Evolutionary conservation across 2,113 vertebrate species (phyloP), one percentile per base, ranked within the genome.

Genomic region (Elephas maximus): DNA sequence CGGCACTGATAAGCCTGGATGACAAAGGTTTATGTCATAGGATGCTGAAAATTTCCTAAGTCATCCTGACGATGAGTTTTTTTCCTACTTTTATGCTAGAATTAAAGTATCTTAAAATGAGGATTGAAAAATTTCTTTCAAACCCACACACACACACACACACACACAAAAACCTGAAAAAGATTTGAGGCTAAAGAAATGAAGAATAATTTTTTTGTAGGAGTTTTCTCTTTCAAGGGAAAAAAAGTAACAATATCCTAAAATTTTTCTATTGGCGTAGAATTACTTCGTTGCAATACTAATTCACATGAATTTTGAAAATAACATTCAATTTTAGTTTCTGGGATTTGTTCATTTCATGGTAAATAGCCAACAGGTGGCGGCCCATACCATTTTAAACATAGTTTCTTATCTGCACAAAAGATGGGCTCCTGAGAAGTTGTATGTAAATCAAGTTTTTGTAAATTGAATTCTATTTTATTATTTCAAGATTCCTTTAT

Each of bases 301-400:
- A 88, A 92, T 80, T 87, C 63, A 95, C n/a, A 93, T 51, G 44
- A 86, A 93, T 92, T 94, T 73, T 62, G 23, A 96, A 94, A 88
- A 90, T 90, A 94, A 71, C 80, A 60, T 76, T 77, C 53, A 89
- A 44, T 78, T 92, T 92, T 85, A 85, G 23, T 95, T 91, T 95
- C 77, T 53, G 78, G 30, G 23, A 77, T 78, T 84, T 90, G 57
- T 81, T 95, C 76, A 96, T 90, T 79, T 88, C 77, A 93, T 18
- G 17, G 8, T 51, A 93, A 67, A 78, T 69, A 85, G 94, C 96
- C 96, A 97, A 88, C 78, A 98, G 94, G 41, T 94, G 57, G 85
- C 79, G 98, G 97, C 62, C 98, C 76, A 97, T 85, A 45, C 90
- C 45, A 53, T 0, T 0, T 53, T 97, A 81, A 86, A 63, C 21